Conservation (phyloP, 2,888 invertebrate genomes). For the Venusia cambrica region DNA sequence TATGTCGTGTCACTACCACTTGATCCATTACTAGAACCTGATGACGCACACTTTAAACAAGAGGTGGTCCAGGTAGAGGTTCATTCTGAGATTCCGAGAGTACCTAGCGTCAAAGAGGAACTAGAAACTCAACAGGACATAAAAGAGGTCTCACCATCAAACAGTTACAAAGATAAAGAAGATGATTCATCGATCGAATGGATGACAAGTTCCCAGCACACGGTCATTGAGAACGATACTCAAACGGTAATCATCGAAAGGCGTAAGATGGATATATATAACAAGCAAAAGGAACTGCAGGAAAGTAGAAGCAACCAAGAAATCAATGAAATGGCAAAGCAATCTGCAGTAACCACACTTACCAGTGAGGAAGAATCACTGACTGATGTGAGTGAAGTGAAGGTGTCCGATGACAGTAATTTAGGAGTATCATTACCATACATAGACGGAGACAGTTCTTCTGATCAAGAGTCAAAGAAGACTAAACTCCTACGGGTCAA, state of each 20-base stretch:
- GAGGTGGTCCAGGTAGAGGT: slow-evolving; percentile 75
- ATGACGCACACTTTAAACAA: slow-evolving; percentile 72
- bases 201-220: slow-evolving; percentile 69
- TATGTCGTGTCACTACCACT: slow-evolving; percentile 74
- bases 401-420: slow-evolving; percentile 74
- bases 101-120: slow-evolving; percentile 43
- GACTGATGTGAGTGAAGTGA: slow-evolving; percentile 84
- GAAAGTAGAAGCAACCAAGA: slow-evolving; percentile 65
- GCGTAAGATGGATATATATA: slow-evolving; percentile 82
- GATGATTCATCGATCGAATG: slow-evolving; percentile 74
- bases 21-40: slow-evolving; percentile 49
- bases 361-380: slow-evolving; percentile 86
- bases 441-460: slow-evolving; percentile 78
- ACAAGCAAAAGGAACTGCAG: slow-evolving; percentile 75
- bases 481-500: slow-evolving; percentile 67
- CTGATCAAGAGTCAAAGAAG: slow-evolving; percentile 66
- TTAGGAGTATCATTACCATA: slow-evolving; percentile 73
- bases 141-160: slow-evolving; percentile 57
- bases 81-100: slow-evolving; percentile 59
- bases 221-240: slow-evolving; percentile 78
- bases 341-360: slow-evolving; percentile 72
- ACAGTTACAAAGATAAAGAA: slow-evolving; percentile 69
- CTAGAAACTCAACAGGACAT: slow-evolving; percentile 40
- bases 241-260: slow-evolving; percentile 83
- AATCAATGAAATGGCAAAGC: slow-evolving; percentile 56